phyloP scores from a whole-genome alignment of 2,797 vertebrate species.

The Columba guinea region DNA sequence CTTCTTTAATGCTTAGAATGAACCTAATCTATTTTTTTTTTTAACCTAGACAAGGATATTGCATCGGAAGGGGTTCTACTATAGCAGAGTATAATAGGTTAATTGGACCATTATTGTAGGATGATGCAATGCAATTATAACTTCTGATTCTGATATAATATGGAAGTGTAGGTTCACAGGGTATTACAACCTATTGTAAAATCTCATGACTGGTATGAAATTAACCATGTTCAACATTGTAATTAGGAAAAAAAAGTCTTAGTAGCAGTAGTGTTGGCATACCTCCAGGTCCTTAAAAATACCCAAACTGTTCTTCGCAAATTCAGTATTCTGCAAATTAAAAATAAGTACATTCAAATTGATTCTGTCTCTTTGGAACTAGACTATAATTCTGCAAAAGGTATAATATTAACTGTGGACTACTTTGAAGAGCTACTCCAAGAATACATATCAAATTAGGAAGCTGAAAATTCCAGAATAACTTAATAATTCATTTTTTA shows the following conservation, averaged over 20 bases:
- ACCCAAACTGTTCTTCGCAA: not conserved
- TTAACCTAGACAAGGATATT: not conserved
- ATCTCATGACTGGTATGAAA: constrained; percentile 32
- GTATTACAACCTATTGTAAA: constrained; percentile 26
- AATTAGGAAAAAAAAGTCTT: constrained; percentile 23
- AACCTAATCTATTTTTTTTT: not conserved
- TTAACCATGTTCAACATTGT: constrained; percentile 27
- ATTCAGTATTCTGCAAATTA: constrained; percentile 12
- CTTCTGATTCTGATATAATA: constrained; percentile 31
- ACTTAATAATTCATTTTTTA: not conserved
- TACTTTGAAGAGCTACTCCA: not conserved
- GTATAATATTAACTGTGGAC: not conserved
- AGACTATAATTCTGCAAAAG: not conserved
- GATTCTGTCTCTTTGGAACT: not conserved
- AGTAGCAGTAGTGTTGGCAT: constrained; percentile 1
- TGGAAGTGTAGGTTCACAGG: constrained; percentile 27
- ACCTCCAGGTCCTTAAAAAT: constrained; percentile 25
- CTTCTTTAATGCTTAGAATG: not conserved
- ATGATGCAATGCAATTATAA: constrained; percentile 38
- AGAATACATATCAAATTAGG: not conserved
- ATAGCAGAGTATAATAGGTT: constrained; percentile 13
- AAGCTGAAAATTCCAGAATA: not conserved
- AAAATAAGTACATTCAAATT: not conserved
- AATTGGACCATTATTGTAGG: constrained; percentile 29
- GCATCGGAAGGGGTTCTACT: not conserved